These are phyloP conservation scores for Thaumetopoea pityocampa DNA, from an alignment of 1,140 invertebrate genomes.

Conservation along the genomic window DNA sequence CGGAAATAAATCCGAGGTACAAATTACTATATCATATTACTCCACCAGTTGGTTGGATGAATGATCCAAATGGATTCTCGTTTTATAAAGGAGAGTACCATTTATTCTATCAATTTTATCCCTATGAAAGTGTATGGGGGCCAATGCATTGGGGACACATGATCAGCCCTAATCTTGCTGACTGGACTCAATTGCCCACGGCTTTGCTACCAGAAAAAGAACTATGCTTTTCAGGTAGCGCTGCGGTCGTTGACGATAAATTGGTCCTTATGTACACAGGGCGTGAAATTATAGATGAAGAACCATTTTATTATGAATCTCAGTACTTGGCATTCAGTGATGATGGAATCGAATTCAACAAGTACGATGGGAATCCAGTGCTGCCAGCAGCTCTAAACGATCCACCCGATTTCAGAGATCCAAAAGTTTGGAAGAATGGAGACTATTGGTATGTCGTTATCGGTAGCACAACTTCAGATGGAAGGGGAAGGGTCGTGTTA, in stretches of 20 bases:
- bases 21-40: slow-evolving; percentile 51
- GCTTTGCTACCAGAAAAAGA: slow-evolving; percentile 63
- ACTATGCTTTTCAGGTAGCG: slow-evolving; percentile 65
- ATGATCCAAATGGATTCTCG: slow-evolving; percentile 69
- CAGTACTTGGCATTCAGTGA: slow-evolving; percentile 60
- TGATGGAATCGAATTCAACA: slow-evolving; percentile 57
- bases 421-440: slow-evolving; percentile 63
- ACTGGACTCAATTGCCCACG: slow-evolving; percentile 60
- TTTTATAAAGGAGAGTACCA: slow-evolving; percentile 60
- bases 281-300: slow-evolving; percentile 27
- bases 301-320: slow-evolving; percentile 47
- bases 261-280: slow-evolving; percentile 64
- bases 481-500: slow-evolving; percentile 51
- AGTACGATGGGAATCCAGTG: slow-evolving; percentile 59
- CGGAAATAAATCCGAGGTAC: slow-evolving; percentile 42
- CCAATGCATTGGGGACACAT: slow-evolving; percentile 70
- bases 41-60: slow-evolving; percentile 65
- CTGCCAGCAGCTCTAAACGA: slow-evolving; percentile 40
- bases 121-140: slow-evolving; percentile 53
- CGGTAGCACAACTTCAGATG: slow-evolving; percentile 54
- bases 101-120: slow-evolving; percentile 66
- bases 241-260: slow-evolving; percentile 39
- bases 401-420: slow-evolving; percentile 65
- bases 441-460: slow-evolving; percentile 60
- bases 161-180: slow-evolving; percentile 49